phyloP scores from a whole-genome alignment of 2,888 invertebrate species.

The Amiota minor region DNA sequence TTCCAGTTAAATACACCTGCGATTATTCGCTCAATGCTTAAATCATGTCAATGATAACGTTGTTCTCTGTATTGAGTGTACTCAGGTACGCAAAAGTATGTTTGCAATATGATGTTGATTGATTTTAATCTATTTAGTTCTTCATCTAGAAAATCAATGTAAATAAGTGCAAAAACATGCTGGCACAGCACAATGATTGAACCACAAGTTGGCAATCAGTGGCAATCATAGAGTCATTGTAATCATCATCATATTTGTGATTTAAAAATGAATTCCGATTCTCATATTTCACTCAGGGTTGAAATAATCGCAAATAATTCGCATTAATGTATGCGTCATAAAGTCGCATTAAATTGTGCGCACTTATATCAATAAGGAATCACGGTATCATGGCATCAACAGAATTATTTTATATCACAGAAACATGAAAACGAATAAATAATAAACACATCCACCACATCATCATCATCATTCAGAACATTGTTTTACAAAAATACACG shows the following conservation, averaged over 20 bases:
- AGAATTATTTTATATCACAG: too few species aligned
- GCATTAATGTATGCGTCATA: constrained; percentile 15
- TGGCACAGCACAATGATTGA: not conserved
- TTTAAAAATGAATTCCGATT: too few species aligned
- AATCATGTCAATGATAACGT: constrained; percentile 16
- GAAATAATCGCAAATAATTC: constrained; percentile 16
- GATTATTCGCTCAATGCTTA: constrained; percentile 18
- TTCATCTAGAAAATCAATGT: constrained; percentile 1
- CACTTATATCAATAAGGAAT: not conserved
- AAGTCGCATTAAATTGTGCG: constrained; percentile 14
- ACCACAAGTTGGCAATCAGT: too few species aligned
- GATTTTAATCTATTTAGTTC: constrained; percentile 17
- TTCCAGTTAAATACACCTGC: constrained; percentile 10
- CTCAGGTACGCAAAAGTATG: too few species aligned
- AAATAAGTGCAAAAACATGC: constrained; percentile 2
- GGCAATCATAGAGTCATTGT: too few species aligned
- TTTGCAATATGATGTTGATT: not conserved
- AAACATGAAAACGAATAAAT: too few species aligned
- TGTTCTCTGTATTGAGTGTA: not conserved
- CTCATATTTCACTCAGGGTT: too few species aligned
- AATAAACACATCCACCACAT: too few species aligned
- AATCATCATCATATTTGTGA: too few species aligned
- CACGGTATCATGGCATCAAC: too few species aligned
- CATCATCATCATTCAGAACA: too few species aligned
- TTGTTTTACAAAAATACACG: too few species aligned